These are phyloP conservation scores for Yoshiicerus persimilis DNA, from an alignment of 1,140 invertebrate genomes.

Conservation along the genomic window DNA sequence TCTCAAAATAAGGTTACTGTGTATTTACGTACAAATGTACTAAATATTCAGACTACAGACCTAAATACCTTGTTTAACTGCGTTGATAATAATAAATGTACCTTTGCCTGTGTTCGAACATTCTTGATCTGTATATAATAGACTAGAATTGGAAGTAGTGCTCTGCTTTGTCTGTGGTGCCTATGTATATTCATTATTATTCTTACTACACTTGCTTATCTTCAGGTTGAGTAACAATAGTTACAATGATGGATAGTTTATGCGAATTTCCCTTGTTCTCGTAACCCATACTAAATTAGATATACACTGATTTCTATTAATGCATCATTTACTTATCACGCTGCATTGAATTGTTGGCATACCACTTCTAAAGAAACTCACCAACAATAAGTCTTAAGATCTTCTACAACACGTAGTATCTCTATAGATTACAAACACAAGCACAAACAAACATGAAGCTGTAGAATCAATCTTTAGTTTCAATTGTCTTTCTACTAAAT, in stretches of 20 bases:
- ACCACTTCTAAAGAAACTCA: not conserved
- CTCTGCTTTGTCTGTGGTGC: not conserved
- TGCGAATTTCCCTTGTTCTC: not conserved
- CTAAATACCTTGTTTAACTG: no score
- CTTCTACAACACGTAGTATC: not conserved
- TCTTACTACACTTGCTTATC: not conserved
- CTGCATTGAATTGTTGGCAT: not conserved
- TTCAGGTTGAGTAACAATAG: not conserved
- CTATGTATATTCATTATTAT: not conserved
- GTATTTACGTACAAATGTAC: no score
- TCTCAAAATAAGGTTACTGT: no score
- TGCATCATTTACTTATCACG: slow-evolving; percentile 17
- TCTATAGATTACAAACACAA: no score
- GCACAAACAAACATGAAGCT: not conserved
- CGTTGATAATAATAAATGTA: no score
- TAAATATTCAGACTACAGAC: no score
- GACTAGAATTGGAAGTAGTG: not conserved
- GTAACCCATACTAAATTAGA: slow-evolving; percentile 1
- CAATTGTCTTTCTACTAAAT: not conserved
- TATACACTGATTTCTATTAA: slow-evolving; percentile 19
- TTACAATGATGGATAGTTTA: not conserved
- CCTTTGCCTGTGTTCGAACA: no score
- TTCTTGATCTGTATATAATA: not conserved
- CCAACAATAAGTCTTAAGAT: not conserved
- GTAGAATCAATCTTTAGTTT: not conserved